Evolutionary conservation across 2,797 vertebrate species (phyloP).

Genomic region (Perodicticus potto): DNA sequence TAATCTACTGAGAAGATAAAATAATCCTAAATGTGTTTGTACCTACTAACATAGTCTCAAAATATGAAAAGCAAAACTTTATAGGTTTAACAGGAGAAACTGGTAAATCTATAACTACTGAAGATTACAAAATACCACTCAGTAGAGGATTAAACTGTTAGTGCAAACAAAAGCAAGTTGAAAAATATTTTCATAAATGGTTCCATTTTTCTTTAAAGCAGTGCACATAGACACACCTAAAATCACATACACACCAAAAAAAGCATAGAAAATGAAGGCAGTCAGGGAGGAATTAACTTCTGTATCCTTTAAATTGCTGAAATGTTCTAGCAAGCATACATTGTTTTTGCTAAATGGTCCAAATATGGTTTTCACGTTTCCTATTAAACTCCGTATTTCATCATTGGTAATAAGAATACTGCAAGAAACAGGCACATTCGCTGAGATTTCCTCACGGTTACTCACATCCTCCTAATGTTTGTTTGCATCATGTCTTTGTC

Average conservation of each 20-base stretch:
- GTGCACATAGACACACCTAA: neutral
- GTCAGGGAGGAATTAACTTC: neutral
- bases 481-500: slow-evolving; percentile 13
- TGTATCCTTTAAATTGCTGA: neutral
- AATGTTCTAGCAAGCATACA: neutral
- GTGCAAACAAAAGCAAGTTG: neutral
- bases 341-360: neutral
- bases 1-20: neutral
- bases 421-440: neutral
- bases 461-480: neutral
- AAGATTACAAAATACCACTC: neutral
- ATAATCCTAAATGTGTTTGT: neutral
- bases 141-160: neutral
- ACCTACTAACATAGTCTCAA: neutral
- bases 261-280: neutral
- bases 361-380: neutral
- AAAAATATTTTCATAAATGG: neutral
- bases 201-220: neutral
- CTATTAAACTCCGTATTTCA: slow-evolving; percentile 8
- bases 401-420: neutral
- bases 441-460: neutral
- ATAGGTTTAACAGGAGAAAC: neutral
- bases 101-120: neutral
- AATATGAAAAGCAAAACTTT: neutral
- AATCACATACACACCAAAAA: neutral